Conservation (phyloP, 2,113 vertebrate species). For the Sorex fumeus region DNA sequence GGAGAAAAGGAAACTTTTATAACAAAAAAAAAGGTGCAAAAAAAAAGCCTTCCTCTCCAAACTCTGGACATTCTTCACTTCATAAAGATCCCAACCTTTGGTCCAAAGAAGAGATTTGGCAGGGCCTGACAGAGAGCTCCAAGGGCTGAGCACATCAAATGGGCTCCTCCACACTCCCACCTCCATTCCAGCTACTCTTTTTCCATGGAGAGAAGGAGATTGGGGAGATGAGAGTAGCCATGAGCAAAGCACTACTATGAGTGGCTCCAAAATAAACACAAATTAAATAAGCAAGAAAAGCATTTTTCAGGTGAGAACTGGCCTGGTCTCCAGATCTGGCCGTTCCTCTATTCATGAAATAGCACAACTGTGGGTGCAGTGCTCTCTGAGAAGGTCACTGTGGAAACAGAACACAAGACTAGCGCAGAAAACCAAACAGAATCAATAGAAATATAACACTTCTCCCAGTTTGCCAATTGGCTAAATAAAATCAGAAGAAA, state of each 20-base stretch:
- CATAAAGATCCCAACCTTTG: not conserved
- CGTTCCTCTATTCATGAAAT: not conserved
- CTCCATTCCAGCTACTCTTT: no score
- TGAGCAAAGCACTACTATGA: no score
- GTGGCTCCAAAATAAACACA: no score
- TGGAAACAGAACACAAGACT: not conserved
- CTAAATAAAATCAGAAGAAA: not conserved
- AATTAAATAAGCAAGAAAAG: no score
- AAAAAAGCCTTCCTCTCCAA: not conserved
- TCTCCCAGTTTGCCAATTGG: slow-evolving; percentile 15
- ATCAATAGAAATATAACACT: not conserved
- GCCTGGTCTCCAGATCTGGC: not conserved
- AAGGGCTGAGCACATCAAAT: no score
- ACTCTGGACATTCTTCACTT: slow-evolving; percentile 2
- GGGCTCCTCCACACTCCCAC: no score
- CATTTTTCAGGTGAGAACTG: not conserved
- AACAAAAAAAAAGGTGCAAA: not conserved
- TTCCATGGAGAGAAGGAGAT: no score
- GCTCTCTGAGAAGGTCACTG: not conserved
- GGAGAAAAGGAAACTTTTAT: not conserved
- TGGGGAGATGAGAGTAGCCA: no score
- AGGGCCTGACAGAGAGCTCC: no score
- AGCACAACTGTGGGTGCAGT: not conserved
- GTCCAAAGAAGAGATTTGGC: not conserved
- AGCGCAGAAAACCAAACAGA: not conserved